Evolutionary conservation across 2,113 vertebrate species (phyloP).

Genomic region (Micromys minutus): DNA sequence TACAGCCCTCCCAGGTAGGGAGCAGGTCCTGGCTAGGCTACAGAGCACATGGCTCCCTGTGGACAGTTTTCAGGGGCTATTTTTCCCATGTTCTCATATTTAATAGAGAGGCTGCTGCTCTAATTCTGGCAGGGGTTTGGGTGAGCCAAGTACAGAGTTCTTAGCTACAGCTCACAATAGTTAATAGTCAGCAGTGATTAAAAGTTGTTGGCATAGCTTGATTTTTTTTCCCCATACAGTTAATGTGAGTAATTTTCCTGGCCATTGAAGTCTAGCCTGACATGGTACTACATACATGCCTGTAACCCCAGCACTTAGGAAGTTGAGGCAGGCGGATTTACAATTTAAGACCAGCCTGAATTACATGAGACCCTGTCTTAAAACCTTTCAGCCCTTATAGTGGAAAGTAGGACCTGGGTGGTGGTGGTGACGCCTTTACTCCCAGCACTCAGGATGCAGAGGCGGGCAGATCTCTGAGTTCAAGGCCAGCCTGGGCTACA

Average conservation of each 20-base stretch:
- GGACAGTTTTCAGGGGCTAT: not conserved
- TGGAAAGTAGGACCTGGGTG: not conserved
- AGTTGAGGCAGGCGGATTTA: not conserved
- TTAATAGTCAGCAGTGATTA: not conserved
- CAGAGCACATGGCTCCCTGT: rapidly evolving
- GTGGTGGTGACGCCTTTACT: not conserved
- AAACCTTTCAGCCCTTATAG: rapidly evolving
- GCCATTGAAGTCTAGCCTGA: not conserved
- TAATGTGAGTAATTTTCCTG: not conserved
- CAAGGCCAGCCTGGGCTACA: not conserved
- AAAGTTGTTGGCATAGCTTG: not conserved
- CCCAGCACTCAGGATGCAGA: not conserved
- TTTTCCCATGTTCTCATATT: not conserved
- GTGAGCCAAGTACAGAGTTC: not conserved
- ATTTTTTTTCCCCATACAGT: not conserved
- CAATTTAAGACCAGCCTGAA: not conserved
- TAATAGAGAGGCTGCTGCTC: rapidly evolving
- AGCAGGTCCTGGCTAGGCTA: not conserved
- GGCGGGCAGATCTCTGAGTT: not conserved
- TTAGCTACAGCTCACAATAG: not conserved
- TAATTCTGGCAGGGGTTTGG: not conserved
- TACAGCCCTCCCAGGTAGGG: too few species aligned
- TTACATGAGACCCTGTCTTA: not conserved
- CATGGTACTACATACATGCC: not conserved
- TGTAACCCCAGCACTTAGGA: not conserved